Percentiles rank a stretch among this genome's conserved stretches.
Conservation (phyloP, 1,140 invertebrate genomes). For the Ostrea edulis region DNA sequence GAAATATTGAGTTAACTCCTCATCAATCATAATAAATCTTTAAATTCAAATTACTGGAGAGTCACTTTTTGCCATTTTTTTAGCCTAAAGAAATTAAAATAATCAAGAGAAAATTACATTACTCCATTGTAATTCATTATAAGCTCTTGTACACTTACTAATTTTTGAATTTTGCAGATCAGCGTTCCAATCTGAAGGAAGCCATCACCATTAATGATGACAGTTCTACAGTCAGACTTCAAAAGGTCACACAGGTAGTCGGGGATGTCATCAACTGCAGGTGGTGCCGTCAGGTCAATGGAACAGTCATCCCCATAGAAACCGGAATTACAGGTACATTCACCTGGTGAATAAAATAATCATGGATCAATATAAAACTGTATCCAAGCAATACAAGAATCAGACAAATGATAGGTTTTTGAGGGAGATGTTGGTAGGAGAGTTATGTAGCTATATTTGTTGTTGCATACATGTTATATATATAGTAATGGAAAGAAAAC, state of each 20-base stretch:
- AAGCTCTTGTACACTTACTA: slow-evolving; percentile 45
- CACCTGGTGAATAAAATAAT: slow-evolving; percentile 48
- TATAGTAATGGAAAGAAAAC: too few relatives aligned
- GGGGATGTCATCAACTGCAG: slow-evolving; percentile 47
- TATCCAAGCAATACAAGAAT: background rate
- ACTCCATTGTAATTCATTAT: too few relatives aligned
- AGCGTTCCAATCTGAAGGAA: slow-evolving; percentile 54
- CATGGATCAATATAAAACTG: background rate
- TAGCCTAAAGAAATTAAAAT: too few relatives aligned
- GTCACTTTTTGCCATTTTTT: too few relatives aligned
- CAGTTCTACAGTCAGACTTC: slow-evolving; percentile 56
- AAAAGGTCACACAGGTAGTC: slow-evolving; percentile 59
- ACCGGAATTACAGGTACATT: slow-evolving; percentile 59
- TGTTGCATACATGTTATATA: too few relatives aligned
- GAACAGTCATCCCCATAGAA: slow-evolving; percentile 64
- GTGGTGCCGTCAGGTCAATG: slow-evolving; percentile 41
- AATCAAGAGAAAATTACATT: too few relatives aligned
- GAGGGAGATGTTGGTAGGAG: background rate
- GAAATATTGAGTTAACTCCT: too few relatives aligned
- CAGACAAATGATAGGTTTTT: too few relatives aligned
- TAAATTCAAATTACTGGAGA: too few relatives aligned
- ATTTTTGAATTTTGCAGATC: slow-evolving; percentile 52
- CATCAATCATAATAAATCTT: too few relatives aligned
- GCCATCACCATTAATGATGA: slow-evolving; percentile 57
- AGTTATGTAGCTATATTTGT: too few relatives aligned